Percentiles rank a stretch among this genome's conserved stretches.
Conservation (phyloP, 2,797 vertebrate genomes). For the Crenichthys baileyi region DNA sequence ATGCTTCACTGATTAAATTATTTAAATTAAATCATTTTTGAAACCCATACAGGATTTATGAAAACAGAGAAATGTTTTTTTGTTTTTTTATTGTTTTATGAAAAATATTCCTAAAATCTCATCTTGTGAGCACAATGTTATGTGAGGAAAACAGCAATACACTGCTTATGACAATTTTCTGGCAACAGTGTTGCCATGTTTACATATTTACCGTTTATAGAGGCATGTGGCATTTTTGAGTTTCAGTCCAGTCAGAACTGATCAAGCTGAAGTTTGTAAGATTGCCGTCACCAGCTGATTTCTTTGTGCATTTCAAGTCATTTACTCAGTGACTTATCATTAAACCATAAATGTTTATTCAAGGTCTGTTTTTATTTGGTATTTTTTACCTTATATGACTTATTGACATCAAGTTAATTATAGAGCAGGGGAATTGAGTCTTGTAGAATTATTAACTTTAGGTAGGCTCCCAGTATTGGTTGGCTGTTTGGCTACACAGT, state of each 20-base stretch:
- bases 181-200: too few relatives aligned
- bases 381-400: slow-evolving; percentile 19
- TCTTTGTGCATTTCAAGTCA: not conserved
- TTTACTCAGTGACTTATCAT: not conserved
- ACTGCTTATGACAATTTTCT: too few relatives aligned
- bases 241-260: too few relatives aligned
- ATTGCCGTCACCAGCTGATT: not conserved
- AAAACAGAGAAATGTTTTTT: too few relatives aligned
- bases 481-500: slow-evolving; percentile 29
- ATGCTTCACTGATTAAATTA: not conserved
- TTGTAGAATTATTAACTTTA: slow-evolving; percentile 45
- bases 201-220: too few relatives aligned
- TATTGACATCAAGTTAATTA: slow-evolving; percentile 47
- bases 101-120: too few relatives aligned
- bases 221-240: too few relatives aligned
- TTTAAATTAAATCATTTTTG: not conserved
- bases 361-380: slow-evolving; percentile 7
- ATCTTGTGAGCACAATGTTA: too few relatives aligned
- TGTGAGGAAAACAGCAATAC: too few relatives aligned
- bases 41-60: too few relatives aligned
- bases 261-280: too few relatives aligned
- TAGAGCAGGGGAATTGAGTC: slow-evolving; percentile 41
- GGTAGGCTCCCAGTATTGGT: slow-evolving; percentile 28
- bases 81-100: too few relatives aligned
- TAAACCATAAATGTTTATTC: not conserved